Evolutionary conservation across 2,888 invertebrate genomes (phyloP).

Genomic region (Epirrita christyi): DNA sequence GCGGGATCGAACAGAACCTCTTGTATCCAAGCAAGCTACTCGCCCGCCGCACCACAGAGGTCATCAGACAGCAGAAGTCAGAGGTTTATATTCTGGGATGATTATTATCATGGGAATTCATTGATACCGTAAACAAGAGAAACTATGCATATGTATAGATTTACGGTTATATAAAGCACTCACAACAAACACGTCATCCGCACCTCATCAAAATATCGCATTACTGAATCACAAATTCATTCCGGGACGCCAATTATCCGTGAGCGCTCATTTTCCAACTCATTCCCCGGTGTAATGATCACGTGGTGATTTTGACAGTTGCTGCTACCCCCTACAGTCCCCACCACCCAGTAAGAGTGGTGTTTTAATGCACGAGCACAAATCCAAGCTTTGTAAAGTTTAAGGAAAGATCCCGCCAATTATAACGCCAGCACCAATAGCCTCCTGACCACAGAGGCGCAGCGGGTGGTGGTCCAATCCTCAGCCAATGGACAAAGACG

Average conservation of each 20-base stretch:
- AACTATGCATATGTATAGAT: not conserved
- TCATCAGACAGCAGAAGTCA: too few species aligned
- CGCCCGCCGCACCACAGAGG: too few species aligned
- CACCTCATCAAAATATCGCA: constrained; percentile 82
- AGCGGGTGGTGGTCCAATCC: too few species aligned
- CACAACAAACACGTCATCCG: constrained; percentile 57
- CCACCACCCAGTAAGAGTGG: constrained; percentile 27
- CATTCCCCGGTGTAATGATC: constrained; percentile 82
- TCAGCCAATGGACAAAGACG: too few species aligned
- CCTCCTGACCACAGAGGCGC: too few species aligned
- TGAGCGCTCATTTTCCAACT: constrained; percentile 79
- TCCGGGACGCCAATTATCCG: constrained; percentile 78
- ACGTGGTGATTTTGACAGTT: constrained; percentile 83
- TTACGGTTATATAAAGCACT: not conserved
- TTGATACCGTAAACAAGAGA: not conserved
- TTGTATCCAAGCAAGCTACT: too few species aligned
- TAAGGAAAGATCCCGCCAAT: too few species aligned
- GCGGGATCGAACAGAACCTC: too few species aligned
- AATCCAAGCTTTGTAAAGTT: too few species aligned
- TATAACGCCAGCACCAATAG: too few species aligned
- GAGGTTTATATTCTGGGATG: too few species aligned
- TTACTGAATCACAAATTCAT: constrained; percentile 80
- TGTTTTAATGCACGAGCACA: constrained; percentile 17
- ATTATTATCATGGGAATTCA: too few species aligned
- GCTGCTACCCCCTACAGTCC: constrained; percentile 44